Evolutionary conservation across 1,140 invertebrate genomes (phyloP), one percentile per base, ranked within the genome.

Genomic region (Drosophila lini): DNA sequence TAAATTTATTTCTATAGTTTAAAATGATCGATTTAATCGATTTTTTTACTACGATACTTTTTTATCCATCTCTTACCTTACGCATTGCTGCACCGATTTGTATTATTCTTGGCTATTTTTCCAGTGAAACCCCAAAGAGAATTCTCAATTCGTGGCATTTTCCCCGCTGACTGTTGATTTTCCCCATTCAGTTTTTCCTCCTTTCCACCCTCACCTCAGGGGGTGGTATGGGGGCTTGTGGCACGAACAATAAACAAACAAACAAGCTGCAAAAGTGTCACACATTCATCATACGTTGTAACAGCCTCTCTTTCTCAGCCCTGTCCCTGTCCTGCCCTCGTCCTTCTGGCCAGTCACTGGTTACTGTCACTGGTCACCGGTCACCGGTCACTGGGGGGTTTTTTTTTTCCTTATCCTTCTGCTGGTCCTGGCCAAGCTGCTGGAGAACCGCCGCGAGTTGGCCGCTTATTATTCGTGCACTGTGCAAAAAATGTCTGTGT

Each of bases 191-290:
- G 40, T 44, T 48, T 44, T 38, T 22, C 31, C 56, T 15, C 38
- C 67, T 7, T 15, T 1, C 36, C 25, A 1, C 25, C 3, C 25
- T n/a, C n/a, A n/a, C 3, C 45, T 25, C 7, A 0, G 3, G 11
- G 41, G 31, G 3, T 28, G 25, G 25, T 28, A 2, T 28, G 45
- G n/a, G 45, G 16, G n/a, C 42, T 31, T 9, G 52, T 42, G 57
- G 69, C 44, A 47, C 58, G 73, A 82, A 82, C 83, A 82, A 88
- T 86, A 81, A 86, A 82, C 71, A 86, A 82, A 86, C 83, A 86
- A 82, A 86, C 78, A 68, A 79, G 78, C 82, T 79, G 70, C 82
- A 81, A 86, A 88, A 82, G 71, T 82, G 83, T 86, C 83, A 86
- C 76, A 82, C 79, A 86, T 86, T 86, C 83, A 86, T 86, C 79